These are phyloP conservation scores for Noctuana brunneofusca DNA, from an alignment of 2,888 invertebrate genomes.

Conservation along the genomic window DNA sequence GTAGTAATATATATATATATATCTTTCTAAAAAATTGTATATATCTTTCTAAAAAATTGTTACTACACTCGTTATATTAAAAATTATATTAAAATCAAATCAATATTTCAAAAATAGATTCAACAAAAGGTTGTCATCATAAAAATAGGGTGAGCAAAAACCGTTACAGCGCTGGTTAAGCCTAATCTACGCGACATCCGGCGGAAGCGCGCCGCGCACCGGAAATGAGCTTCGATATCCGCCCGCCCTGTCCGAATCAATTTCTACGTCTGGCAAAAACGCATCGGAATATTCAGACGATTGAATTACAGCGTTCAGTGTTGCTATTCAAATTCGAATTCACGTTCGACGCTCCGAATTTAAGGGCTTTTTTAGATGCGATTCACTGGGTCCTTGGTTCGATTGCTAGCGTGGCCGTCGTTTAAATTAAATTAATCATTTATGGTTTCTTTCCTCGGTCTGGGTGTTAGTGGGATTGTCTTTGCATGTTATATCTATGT, in stretches of 20 bases:
- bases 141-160: conserved; percentile 20
- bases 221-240: conserved; percentile 76
- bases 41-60: too few relatives aligned
- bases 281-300: conserved; percentile 38
- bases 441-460: too few relatives aligned
- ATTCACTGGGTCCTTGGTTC: too few relatives aligned
- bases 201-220: conserved; percentile 30
- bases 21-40: too few relatives aligned
- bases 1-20: too few relatives aligned
- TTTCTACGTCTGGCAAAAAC: conserved; percentile 59
- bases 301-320: conserved; percentile 33
- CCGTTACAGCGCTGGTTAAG: conserved; percentile 29
- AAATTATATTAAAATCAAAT: too few relatives aligned
- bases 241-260: conserved; percentile 66
- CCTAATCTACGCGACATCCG: conserved; percentile 35
- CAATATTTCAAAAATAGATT: conserved; percentile 20
- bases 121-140: conserved; percentile 21
- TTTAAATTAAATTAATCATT: too few relatives aligned
- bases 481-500: too few relatives aligned
- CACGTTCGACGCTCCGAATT: neutral
- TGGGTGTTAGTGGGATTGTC: too few relatives aligned
- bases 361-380: too few relatives aligned
- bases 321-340: conserved; percentile 9
- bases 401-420: too few relatives aligned
- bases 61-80: too few relatives aligned